A percentile compares a stretch with the other conserved stretches of the same genome.
Evolutionary conservation across 2,797 vertebrate species (phyloP).

Genomic region (Girardinus metallicus): DNA sequence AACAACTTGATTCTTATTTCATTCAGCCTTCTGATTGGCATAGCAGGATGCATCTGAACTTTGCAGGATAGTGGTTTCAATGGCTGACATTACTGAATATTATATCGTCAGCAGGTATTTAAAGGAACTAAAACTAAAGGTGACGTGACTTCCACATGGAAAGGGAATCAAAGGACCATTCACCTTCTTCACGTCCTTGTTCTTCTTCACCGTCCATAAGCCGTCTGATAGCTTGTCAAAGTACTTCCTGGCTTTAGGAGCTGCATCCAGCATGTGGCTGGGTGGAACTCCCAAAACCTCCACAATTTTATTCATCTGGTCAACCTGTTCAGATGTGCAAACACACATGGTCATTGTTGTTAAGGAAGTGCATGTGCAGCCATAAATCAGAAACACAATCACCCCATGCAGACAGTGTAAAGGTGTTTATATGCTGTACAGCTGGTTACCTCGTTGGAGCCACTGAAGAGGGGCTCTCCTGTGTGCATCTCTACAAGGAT

Average conservation of each 20-base stretch:
- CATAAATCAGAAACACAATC: neutral
- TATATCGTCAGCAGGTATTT: neutral
- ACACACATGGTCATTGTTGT: neutral
- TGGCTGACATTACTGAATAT: neutral
- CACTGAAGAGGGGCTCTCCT: conserved; percentile 93
- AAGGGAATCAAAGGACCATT: neutral
- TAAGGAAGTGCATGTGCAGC: neutral
- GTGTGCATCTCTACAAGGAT: conserved; percentile 97
- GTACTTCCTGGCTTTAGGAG: conserved; percentile 94
- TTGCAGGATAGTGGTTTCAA: neutral
- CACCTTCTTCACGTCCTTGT: conserved; percentile 96
- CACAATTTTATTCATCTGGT: conserved; percentile 97
- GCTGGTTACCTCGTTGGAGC: conserved; percentile 89
- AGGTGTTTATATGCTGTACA: neutral
- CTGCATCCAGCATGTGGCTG: conserved; percentile 93
- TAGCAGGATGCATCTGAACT: neutral
- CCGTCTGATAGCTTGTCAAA: conserved; percentile 94
- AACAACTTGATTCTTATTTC: neutral
- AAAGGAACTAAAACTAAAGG: neutral
- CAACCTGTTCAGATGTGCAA: conserved; percentile 80
- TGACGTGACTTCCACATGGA: neutral
- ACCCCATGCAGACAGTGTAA: neutral
- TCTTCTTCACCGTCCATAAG: conserved; percentile 93
- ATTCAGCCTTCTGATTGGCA: neutral
- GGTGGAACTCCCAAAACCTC: conserved; percentile 93